Percentiles rank a stretch among this genome's conserved stretches.
Conservation (phyloP, 2,888 invertebrate genomes). For the Cerastis leucographa region DNA sequence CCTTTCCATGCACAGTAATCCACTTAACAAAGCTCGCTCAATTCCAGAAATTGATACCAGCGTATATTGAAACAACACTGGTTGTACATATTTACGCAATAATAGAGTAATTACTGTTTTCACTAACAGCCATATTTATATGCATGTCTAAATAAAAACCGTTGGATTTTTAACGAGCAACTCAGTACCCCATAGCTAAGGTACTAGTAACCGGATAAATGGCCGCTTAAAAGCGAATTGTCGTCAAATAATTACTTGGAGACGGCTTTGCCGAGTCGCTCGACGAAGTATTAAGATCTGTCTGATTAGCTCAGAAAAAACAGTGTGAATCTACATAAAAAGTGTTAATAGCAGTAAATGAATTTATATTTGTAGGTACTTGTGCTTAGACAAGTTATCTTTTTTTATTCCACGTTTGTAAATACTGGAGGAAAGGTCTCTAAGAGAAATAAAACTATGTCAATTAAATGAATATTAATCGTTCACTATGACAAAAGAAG, state of each 20-base stretch:
- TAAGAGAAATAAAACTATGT: not conserved
- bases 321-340: slow-evolving; percentile 31
- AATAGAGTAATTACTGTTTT: not conserved
- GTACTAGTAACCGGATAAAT: slow-evolving; percentile 33
- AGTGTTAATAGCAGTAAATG: slow-evolving; percentile 23
- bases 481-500: too few species aligned
- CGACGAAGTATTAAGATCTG: slow-evolving; percentile 28
- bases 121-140: not conserved
- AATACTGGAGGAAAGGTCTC: not conserved
- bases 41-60: slow-evolving; percentile 42
- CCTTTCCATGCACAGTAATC: slow-evolving; percentile 24
- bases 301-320: slow-evolving; percentile 44
- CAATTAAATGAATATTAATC: too few species aligned
- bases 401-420: not conserved
- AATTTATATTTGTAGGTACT: slow-evolving; percentile 9
- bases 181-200: not conserved
- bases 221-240: slow-evolving; percentile 37
- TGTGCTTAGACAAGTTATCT: not conserved
- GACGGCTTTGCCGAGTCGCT: slow-evolving; percentile 12
- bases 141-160: not conserved
- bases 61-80: slow-evolving; percentile 34
- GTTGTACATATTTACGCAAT: slow-evolving; percentile 11
- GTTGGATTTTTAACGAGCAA: not conserved
- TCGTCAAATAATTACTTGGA: slow-evolving; percentile 32
- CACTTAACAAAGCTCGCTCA: slow-evolving; percentile 43